Base-by-base conservation (phyloP, 1,140 invertebrate species). In the Papilio helenus region DNA sequence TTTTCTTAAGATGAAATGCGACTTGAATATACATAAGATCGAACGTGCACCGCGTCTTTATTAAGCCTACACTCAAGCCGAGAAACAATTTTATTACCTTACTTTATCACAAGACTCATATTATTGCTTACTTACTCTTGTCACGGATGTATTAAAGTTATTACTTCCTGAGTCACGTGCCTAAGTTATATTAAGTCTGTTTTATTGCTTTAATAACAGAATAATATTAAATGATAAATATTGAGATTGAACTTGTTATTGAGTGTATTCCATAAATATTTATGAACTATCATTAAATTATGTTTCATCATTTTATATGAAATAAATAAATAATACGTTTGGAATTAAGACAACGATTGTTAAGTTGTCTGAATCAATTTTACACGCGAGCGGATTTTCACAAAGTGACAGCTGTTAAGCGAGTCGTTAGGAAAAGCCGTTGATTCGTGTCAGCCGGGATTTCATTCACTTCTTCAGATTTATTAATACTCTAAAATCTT, bases 41-140 rank as follows among this genome's bases (percentile, higher is more conserved):
- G 72, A 74, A 74, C 72, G 72, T 74, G 72, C 46, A 12, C 44
- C 12, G 72, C 72, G 20, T 74, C 4, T 3, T 74, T 74, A 74
- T 74, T 74, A 74, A 74, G 72, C 42, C 72, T 74, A 74, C 72
- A 74, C 72, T 74, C 42, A 74, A 74, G 72, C 39, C 42, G 72
- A 29, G 72, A 49, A 74, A 46, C 42, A 46, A 49, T 74, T 74
- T 74, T 74, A 74, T 74, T 74, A 49, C 72, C 42, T 46, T 74
- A 74, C 72, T 74, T 74, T 74, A 74, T 74, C 39, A 74, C 39
- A 23, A 46, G 44, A n/a, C 72, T 74, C 72, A 26, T 74, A 74
- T 74, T 74, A 74, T 74, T 46, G 39, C 72, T 74, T 74, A 74
- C 72, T 74, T 74, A 74, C 42, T 74, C 72, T 74, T 74, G 72